phyloP scores from a whole-genome alignment of 2,113 vertebrate genomes.

The Budorcas taxicolor region DNA sequence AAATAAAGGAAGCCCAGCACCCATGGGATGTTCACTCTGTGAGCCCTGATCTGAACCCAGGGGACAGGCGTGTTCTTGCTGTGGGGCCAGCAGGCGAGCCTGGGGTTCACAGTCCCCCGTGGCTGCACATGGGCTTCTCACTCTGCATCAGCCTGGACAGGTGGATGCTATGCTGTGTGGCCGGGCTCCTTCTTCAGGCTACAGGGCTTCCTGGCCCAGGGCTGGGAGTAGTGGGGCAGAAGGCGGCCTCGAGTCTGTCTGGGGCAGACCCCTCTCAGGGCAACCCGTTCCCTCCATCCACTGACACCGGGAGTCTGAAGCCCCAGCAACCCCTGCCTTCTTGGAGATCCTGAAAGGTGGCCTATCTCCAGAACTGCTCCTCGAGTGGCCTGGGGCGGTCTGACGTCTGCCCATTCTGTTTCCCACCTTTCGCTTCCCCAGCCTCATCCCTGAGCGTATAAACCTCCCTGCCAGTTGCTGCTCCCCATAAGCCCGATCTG shows the following conservation, averaged over 20 bases:
- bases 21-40: accelerated
- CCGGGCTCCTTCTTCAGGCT: neutral
- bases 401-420: neutral
- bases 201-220: accelerated
- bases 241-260: neutral
- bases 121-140: neutral
- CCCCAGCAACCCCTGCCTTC: accelerated
- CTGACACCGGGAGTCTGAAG: neutral
- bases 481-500: neutral
- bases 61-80: accelerated
- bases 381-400: neutral
- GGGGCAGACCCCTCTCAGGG: neutral
- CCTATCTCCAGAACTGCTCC: neutral
- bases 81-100: accelerated
- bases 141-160: accelerated
- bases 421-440: neutral
- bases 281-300: accelerated
- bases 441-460: neutral
- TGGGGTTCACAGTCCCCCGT: accelerated
- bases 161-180: accelerated
- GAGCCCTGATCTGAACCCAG: neutral
- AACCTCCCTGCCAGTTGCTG: neutral
- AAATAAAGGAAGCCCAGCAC: neutral
- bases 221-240: too few relatives aligned
- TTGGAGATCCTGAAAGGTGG: too few relatives aligned